Evolutionary conservation across 2,888 invertebrate species (phyloP).

Genomic region (Isotomurus palustris): DNA sequence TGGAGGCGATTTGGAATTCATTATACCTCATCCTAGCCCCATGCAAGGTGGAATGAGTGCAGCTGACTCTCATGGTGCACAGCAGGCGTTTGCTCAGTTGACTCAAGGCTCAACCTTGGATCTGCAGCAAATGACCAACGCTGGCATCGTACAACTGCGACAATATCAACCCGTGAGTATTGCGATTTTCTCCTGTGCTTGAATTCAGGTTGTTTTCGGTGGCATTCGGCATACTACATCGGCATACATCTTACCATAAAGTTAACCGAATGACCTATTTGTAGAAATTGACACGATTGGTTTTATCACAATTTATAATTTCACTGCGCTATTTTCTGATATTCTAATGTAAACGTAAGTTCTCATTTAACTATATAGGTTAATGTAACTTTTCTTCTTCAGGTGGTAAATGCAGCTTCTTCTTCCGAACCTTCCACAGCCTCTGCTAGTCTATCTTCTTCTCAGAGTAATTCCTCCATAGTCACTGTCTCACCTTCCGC

Average conservation of each 20-base stretch:
- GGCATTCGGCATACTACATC: too few species aligned
- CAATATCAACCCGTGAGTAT: slow-evolving; percentile 39
- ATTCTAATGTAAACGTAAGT: slow-evolving; percentile 1
- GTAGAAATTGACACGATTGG: too few species aligned
- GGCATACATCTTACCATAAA: too few species aligned
- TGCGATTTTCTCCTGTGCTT: too few species aligned
- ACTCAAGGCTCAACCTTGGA: slow-evolving; percentile 32
- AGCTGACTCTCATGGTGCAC: slow-evolving; percentile 19
- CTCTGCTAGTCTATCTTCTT: not conserved
- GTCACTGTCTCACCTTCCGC: slow-evolving; percentile 1
- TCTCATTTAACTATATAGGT: too few species aligned
- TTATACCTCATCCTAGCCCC: slow-evolving; percentile 31
- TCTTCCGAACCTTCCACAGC: slow-evolving; percentile 3
- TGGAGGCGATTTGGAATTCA: slow-evolving; percentile 42
- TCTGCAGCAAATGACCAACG: slow-evolving; percentile 41
- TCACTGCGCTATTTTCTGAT: not conserved
- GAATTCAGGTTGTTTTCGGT: not conserved
- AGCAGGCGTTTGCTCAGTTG: slow-evolving; percentile 33
- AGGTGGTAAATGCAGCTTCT: slow-evolving; percentile 2
- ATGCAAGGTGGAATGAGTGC: slow-evolving; percentile 3
- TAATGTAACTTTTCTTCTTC: too few species aligned
- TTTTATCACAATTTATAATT: too few species aligned
- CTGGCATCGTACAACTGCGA: slow-evolving; percentile 42
- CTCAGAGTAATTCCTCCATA: not conserved
- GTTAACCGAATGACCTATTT: too few species aligned